Evolutionary conservation across 2,113 vertebrate species (phyloP).

Genomic region (Nerophis ophidion): DNA sequence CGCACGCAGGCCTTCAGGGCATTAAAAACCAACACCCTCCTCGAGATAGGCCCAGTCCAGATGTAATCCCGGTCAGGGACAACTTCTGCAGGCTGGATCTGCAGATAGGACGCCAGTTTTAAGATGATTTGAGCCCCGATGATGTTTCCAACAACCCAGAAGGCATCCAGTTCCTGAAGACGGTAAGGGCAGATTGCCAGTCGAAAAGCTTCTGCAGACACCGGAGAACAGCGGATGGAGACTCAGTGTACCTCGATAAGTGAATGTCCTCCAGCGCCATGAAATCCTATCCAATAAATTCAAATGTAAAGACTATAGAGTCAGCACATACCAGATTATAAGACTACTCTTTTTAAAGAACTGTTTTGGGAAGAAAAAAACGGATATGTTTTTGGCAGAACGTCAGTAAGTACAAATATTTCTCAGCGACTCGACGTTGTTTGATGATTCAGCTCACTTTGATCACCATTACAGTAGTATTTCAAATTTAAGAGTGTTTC

Average conservation of each 20-base stretch:
- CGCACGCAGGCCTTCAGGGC: constrained; percentile 75
- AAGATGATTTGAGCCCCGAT: constrained; percentile 84
- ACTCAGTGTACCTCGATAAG: constrained; percentile 79
- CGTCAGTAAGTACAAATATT: too few relatives aligned
- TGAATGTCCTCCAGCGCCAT: too few relatives aligned
- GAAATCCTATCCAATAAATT: too few relatives aligned
- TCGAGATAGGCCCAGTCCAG: constrained; percentile 79
- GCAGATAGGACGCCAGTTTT: constrained; percentile 81
- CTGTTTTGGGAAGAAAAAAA: neutral
- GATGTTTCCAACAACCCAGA: constrained; percentile 82
- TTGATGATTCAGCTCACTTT: too few relatives aligned
- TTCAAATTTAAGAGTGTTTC: too few relatives aligned
- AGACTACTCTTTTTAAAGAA: neutral
- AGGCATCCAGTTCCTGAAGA: constrained; percentile 87
- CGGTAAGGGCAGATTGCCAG: constrained; percentile 88
- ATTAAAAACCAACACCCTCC: constrained; percentile 75
- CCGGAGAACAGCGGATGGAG: constrained; percentile 79
- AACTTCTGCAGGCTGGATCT: constrained; percentile 74
- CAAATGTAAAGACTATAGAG: neutral
- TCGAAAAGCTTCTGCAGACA: constrained; percentile 85
- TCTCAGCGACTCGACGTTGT: too few relatives aligned
- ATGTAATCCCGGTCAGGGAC: constrained; percentile 71
- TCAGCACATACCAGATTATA: neutral
- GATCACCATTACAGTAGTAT: too few relatives aligned
- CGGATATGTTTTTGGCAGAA: too few relatives aligned